Conservation (phyloP, 2,888 invertebrate species). For the Drosophila maculinotata region DNA sequence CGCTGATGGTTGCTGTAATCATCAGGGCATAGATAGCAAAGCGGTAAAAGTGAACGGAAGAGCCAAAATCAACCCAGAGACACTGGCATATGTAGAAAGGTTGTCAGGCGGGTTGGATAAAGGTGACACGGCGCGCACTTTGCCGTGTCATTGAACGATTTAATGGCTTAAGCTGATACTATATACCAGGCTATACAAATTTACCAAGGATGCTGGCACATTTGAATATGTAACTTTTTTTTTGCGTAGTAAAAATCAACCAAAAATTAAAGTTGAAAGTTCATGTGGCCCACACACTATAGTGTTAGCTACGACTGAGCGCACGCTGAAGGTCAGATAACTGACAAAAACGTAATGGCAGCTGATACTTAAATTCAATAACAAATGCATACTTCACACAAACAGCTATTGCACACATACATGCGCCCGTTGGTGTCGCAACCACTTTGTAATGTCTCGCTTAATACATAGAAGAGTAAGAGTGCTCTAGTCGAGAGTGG, state of each 20-base stretch:
- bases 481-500: no score
- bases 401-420: no score
- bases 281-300: constrained; percentile 39
- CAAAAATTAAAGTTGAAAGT: constrained; percentile 73
- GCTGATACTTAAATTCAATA: constrained; percentile 64
- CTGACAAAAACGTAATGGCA: constrained; percentile 33
- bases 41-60: constrained; percentile 52
- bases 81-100: constrained; percentile 39
- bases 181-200: constrained; percentile 33
- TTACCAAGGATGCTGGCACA: constrained; percentile 39
- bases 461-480: no score
- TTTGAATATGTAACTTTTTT: constrained; percentile 19
- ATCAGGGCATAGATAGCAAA: constrained; percentile 71
- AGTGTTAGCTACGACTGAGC: constrained; percentile 61
- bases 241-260: constrained; percentile 61
- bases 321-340: constrained; percentile 27
- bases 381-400: constrained; percentile 57
- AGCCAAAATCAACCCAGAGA: constrained; percentile 45
- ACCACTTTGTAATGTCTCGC: constrained; percentile 53
- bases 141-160: constrained; percentile 79
- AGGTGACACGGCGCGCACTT: constrained; percentile 66
- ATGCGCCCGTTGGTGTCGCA: constrained; percentile 16
- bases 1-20: constrained; percentile 75
- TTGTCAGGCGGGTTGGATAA: constrained; percentile 46
- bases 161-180: constrained; percentile 62